Base-by-base conservation (phyloP, 2,113 vertebrate genomes). In the Pontoporia blainvillei region DNA sequence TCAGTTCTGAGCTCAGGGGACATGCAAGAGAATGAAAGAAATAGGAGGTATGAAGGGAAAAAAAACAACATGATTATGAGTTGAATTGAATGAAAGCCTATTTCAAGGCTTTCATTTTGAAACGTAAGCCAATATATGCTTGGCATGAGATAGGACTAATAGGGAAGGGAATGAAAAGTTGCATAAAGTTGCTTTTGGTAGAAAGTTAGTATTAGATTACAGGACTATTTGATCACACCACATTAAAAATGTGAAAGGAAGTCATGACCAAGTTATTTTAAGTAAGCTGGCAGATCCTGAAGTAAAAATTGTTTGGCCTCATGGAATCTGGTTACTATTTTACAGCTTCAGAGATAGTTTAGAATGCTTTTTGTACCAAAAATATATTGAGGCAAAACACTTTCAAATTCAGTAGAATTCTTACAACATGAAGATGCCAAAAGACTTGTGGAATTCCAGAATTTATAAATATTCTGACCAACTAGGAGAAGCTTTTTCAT, bases 251-350 rank as follows among this genome's bases (percentile, higher is more conserved):
- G 29, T 57, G 76, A 86, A 94, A 90, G 41, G 76, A 88, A 83
- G n/a, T 94, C 57, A 57, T 54, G 83, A 67, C 41, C 27, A 91
- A 52, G 76, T 89, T 97, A 79, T 96, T 97, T 94, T 52, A 69
- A 84, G 78, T 67, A 88, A 93, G 25, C 17, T 94, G 69, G 41
- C 27, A 71, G 92, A 72, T 89, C 64, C 13, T 71, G 49, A 73
- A 36, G 59, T 83, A 72, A 91, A 95, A 91, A 83, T 72, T 69
- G 39, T 71, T 92, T 78, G 23, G 3, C 10, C 23, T 72, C 8
- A 31, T 96, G 62, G 49, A 86, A 69, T 94, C 39, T 83, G 29
- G 29, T 86, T 59, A 75, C 57, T 78, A 13, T 76, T 73, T 84
- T 73, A 92, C 21, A 86, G 54, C 36, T 72, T 95, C 66, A 96